A percentile compares a stretch with the other conserved stretches of the same genome.
Conservation (phyloP, 92 coral and sea anemone genomes). For the Muricea muricata region DNA sequence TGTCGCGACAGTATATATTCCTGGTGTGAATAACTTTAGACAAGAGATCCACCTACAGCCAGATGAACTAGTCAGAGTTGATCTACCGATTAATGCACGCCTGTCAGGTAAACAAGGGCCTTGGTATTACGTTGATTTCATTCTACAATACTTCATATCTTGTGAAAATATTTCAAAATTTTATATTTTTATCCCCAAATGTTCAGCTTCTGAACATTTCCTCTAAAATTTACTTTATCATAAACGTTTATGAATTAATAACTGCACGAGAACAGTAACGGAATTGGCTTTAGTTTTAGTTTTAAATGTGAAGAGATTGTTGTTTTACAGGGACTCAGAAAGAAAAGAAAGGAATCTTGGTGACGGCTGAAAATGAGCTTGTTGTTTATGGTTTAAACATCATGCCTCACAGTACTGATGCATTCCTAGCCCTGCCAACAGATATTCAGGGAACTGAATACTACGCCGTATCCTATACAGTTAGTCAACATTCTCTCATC, state of each 20-base stretch:
- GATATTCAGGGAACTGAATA: constrained; percentile 66
- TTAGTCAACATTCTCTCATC: constrained; percentile 60
- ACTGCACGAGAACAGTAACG: too few species aligned
- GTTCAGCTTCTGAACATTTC: too few species aligned
- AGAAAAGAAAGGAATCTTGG: constrained; percentile 72
- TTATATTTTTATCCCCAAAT: too few species aligned
- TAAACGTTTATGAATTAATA: too few species aligned
- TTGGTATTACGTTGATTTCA: neutral
- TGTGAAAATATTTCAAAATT: too few species aligned
- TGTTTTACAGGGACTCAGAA: constrained; percentile 25
- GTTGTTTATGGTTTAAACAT: constrained; percentile 72
- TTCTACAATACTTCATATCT: too few species aligned
- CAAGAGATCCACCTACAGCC: neutral
- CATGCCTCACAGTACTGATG: constrained; percentile 65
- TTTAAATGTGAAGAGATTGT: too few species aligned
- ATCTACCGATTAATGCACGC: constrained; percentile 69
- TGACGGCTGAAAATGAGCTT: constrained; percentile 69
- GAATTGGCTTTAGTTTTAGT: too few species aligned
- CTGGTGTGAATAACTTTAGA: neutral
- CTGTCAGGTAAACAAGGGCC: constrained; percentile 26
- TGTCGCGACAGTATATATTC: neutral
- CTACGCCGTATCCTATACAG: constrained; percentile 73
- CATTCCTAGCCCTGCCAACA: constrained; percentile 82
- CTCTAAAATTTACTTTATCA: too few species aligned
- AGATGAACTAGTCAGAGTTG: constrained; percentile 44